Conservation (phyloP, 1,140 invertebrate species). For the Paramacrobiotus metropolitanus region DNA sequence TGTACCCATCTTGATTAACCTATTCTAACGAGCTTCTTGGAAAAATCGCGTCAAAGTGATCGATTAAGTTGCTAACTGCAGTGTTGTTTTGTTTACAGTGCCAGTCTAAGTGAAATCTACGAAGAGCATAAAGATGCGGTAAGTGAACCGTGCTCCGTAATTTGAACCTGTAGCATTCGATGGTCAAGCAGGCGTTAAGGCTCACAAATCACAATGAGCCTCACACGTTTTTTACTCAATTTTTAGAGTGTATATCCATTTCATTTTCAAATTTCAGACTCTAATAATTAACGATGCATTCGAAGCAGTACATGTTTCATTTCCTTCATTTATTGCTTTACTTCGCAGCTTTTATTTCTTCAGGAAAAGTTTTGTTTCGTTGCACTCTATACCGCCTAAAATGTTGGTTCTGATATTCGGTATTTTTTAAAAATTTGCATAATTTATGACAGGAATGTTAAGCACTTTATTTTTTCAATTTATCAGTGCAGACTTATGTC, state of each 20-base stretch:
- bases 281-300: too few relatives aligned
- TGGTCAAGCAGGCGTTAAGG: not conserved
- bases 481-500: not conserved
- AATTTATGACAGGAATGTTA: too few relatives aligned
- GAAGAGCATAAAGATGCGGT: conserved; percentile 24
- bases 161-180: not conserved
- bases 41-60: not conserved
- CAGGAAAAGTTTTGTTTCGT: too few relatives aligned
- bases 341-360: too few relatives aligned
- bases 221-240: not conserved
- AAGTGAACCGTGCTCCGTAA: not conserved
- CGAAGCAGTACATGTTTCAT: too few relatives aligned
- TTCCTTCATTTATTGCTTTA: too few relatives aligned
- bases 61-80: conserved; percentile 9
- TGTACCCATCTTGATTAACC: conserved; percentile 3
- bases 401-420: too few relatives aligned
- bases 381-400: too few relatives aligned
- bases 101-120: conserved; percentile 27
- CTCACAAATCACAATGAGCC: not conserved
- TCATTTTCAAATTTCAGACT: too few relatives aligned
- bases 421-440: too few relatives aligned
- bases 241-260: not conserved
- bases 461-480: too few relatives aligned
- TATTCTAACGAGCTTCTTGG: conserved; percentile 7
- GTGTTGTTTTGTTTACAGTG: conserved; percentile 16